Evolutionary conservation across 2,888 invertebrate species (phyloP).

Genomic region (Mimachlamys varia): DNA sequence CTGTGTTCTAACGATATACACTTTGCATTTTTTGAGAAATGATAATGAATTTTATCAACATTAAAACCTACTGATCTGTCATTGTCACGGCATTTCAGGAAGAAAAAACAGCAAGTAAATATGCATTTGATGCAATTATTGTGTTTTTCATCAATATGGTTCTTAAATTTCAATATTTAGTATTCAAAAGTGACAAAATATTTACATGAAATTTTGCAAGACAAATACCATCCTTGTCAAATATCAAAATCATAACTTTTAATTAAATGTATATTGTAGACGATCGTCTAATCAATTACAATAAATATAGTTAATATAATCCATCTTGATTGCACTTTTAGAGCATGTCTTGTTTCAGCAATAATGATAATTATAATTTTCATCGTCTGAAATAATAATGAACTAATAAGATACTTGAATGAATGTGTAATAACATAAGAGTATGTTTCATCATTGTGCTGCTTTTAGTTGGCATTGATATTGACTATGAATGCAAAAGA

Average conservation of each 20-base stretch:
- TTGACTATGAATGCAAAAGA: too few relatives aligned
- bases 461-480: too few relatives aligned
- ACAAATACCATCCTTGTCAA: too few relatives aligned
- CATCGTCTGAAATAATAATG: neutral
- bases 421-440: neutral
- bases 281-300: too few relatives aligned
- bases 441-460: too few relatives aligned
- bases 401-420: neutral
- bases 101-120: neutral
- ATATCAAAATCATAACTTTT: too few relatives aligned
- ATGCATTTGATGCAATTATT: neutral
- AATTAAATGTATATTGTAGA: too few relatives aligned
- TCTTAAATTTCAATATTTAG: neutral
- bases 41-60: neutral
- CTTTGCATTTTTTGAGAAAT: neutral
- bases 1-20: neutral
- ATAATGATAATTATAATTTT: too few relatives aligned
- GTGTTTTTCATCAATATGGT: neutral
- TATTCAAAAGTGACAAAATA: neutral
- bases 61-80: neutral
- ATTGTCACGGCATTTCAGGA: neutral
- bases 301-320: too few relatives aligned
- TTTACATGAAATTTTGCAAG: too few relatives aligned
- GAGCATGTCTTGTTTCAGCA: too few relatives aligned
- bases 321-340: too few relatives aligned